phyloP scores from a whole-genome alignment of 2,888 invertebrate species.

The Sthenelais limicola region DNA sequence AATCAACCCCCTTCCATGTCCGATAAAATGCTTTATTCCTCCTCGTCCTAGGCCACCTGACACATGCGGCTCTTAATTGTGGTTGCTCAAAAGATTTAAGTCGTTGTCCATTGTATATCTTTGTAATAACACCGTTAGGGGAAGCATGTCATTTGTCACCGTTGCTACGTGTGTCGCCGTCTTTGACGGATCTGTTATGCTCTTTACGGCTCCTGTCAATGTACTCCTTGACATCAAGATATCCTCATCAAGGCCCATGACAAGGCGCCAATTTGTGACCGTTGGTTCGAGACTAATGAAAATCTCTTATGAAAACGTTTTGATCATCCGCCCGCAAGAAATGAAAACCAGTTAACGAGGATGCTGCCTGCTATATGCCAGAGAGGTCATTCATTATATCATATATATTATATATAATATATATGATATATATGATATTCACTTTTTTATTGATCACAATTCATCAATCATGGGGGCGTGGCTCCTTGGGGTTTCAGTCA shows the following conservation, averaged over 20 bases:
- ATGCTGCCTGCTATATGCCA: no score
- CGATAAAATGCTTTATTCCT: conserved; percentile 37
- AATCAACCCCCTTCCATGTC: conserved; percentile 25
- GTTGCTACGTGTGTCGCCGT: neutral
- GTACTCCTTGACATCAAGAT: neutral
- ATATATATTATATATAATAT: no score
- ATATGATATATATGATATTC: no score
- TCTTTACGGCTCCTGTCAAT: conserved; percentile 29
- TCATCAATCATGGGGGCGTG: no score
- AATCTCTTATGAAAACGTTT: conserved; percentile 12
- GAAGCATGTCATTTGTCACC: neutral
- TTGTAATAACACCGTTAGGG: conserved; percentile 13
- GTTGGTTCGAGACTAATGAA: neutral
- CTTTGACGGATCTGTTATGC: conserved; percentile 23
- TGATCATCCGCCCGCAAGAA: conserved; percentile 7
- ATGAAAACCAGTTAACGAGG: no score
- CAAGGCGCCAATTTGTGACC: conserved; percentile 21
- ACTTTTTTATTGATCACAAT: no score
- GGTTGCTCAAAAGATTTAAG: conserved; percentile 33
- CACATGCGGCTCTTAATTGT: conserved; percentile 36
- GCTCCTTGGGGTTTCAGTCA: no score
- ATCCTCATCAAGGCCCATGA: neutral
- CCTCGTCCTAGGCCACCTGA: conserved; percentile 32
- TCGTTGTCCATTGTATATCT: conserved; percentile 4
- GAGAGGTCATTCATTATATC: no score